phyloP scores from a whole-genome alignment of 2,888 invertebrate species.

The Cecidostiba fungosa region DNA sequence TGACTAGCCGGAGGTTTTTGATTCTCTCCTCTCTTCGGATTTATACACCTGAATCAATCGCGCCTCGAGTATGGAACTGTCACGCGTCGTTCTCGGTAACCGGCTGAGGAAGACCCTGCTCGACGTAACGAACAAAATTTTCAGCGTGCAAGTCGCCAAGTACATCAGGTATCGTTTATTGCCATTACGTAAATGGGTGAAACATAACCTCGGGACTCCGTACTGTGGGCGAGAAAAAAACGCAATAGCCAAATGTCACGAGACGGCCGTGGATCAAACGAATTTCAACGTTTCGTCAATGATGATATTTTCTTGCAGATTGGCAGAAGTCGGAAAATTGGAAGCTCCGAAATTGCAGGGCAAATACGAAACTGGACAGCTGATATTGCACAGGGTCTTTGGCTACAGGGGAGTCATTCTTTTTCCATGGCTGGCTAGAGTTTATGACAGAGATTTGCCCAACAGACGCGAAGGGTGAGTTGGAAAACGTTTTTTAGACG shows the following conservation, averaged over 20 bases:
- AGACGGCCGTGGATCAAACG: background rate
- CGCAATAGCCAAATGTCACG: conserved; percentile 21
- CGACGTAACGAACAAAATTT: conserved; percentile 70
- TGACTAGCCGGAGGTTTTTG: conserved; percentile 59
- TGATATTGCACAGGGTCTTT: conserved; percentile 97
- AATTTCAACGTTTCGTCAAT: background rate
- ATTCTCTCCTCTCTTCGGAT: background rate
- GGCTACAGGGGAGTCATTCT: conserved; percentile 98
- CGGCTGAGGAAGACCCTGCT: conserved; percentile 70
- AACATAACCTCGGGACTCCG: conserved; percentile 65
- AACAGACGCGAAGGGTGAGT: conserved; percentile 83
- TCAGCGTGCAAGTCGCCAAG: conserved; percentile 71
- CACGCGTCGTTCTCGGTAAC: conserved; percentile 66
- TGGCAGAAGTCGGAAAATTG: conserved; percentile 96
- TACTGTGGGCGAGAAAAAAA: background rate
- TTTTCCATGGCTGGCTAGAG: conserved; percentile 97
- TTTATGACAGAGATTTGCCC: conserved; percentile 95
- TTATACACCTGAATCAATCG: background rate
- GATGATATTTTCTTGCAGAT: conserved; percentile 83
- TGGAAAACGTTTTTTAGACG: conserved; percentile 64
- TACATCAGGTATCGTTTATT: conserved; percentile 73
- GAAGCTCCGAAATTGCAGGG: conserved; percentile 92
- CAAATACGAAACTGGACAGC: conserved; percentile 97
- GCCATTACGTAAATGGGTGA: conserved; percentile 66
- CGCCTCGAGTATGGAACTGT: conserved; percentile 70